Evolutionary conservation across 2,888 invertebrate species (phyloP), one percentile per base, ranked within the genome.

Genomic region (Caenorhabditis panamensis): DNA sequence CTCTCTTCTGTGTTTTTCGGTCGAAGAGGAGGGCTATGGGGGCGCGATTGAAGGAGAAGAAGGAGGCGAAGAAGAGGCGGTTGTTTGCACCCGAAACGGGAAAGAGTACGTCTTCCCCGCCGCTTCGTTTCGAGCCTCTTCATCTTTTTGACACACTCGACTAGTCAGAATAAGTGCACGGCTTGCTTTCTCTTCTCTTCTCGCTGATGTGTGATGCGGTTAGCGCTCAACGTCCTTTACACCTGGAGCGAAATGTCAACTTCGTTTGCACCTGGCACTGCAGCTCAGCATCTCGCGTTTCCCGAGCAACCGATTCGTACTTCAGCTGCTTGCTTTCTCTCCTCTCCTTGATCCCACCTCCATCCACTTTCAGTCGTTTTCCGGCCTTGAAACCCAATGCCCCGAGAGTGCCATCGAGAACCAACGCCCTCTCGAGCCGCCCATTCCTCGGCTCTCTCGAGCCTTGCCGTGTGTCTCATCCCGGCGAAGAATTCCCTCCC

Each of bases 11-110:
- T 63, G 63, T 63, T 63, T 63, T 51, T 36, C 36, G 31, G 51
- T 49, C 49, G 13, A 59, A 16, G n/a, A n/a, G n/a, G n/a, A n/a
- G n/a, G 41, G 13, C 59, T 31, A n/a, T 20, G 11, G 62, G 5
- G 31, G 31, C 31, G 31, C 44, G 41, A 28, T 61, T 61, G 51
- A 13, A 24, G 18, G 9, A 51, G 47, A 16, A 3, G 47, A 59
- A 59, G 56, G 37, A 28, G 47, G 20, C 11, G 58, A 31, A 22
- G 36, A 58, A 47, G 26, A 28, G 36, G 28, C 37, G 62, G 54
- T 62, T 71, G 62, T 71, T 71, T 71, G 71, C 71, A 62, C 71
- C 62, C 71, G 56, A 62, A 71, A 62, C 71, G 71, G 44, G 53
- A 61, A 56, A 71, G 62, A 71, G 71, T 71, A 63, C 71, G 54